Conservation (phyloP, 2,113 vertebrate species). For the Campylorhamphus procurvoides region DNA sequence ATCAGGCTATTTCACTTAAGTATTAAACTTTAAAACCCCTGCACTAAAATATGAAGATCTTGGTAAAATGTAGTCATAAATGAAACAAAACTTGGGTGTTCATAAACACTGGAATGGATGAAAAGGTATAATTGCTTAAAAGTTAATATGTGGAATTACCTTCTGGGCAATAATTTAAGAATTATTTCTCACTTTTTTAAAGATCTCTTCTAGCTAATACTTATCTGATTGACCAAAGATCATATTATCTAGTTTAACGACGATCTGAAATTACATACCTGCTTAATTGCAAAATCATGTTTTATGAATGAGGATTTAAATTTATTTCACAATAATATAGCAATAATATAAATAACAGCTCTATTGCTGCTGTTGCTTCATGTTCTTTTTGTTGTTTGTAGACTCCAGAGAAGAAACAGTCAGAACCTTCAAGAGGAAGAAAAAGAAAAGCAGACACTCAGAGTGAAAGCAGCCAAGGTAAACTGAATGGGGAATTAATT, state of each 20-base stretch:
- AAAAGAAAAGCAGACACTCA: conserved; percentile 98
- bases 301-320: conserved; percentile 23
- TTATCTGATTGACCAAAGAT: neutral
- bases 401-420: conserved; percentile 98
- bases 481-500: conserved; percentile 3
- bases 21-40: neutral
- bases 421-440: conserved; percentile 92
- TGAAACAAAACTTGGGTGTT: neutral
- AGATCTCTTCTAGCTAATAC: neutral
- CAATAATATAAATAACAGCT: neutral
- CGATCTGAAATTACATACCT: neutral
- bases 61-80: neutral
- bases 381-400: conserved; percentile 69
- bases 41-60: neutral
- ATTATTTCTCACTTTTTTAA: neutral
- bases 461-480: conserved; percentile 98
- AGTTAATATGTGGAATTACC: neutral
- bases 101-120: neutral
- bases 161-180: neutral
- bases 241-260: neutral
- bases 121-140: neutral
- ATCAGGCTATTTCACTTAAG: neutral
- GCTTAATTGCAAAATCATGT: neutral
- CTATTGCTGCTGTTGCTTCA: neutral
- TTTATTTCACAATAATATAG: neutral